phyloP scores from a whole-genome alignment of 2,113 vertebrate species.

The Apaloderma vittatum region DNA sequence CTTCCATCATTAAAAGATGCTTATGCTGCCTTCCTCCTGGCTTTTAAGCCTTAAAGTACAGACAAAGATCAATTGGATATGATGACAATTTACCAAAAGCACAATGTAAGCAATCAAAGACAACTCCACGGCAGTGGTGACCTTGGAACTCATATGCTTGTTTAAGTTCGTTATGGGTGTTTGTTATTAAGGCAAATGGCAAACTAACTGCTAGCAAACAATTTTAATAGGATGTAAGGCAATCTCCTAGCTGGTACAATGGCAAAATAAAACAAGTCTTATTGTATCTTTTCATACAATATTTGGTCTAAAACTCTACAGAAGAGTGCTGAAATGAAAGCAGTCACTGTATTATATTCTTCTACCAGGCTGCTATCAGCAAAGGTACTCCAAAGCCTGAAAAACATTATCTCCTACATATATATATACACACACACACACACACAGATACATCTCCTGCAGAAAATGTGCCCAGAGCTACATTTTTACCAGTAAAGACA shows the following conservation, averaged over 20 bases:
- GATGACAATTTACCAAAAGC: neutral
- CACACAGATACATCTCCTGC: neutral
- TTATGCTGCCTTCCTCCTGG: neutral
- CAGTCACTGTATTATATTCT: neutral
- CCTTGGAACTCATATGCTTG: neutral
- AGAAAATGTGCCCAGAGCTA: neutral
- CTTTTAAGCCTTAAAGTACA: constrained; percentile 23
- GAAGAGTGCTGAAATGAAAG: neutral
- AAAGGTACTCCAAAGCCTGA: neutral
- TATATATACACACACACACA: too few relatives aligned
- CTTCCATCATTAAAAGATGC: neutral
- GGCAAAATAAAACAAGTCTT: neutral
- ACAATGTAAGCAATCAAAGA: constrained; percentile 30
- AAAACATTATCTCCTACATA: neutral
- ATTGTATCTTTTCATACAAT: neutral
- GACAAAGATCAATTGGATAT: constrained; percentile 34
- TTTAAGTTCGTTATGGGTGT: neutral
- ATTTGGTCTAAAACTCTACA: neutral
- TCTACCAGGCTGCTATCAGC: neutral
- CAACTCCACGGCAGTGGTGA: neutral
- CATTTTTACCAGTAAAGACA: neutral
- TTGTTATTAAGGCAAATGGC: neutral
- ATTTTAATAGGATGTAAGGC: neutral
- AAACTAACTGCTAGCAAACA: neutral
- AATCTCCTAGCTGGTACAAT: neutral